Conservation (phyloP, 2,888 invertebrate species). For the Drosophila emarginata region DNA sequence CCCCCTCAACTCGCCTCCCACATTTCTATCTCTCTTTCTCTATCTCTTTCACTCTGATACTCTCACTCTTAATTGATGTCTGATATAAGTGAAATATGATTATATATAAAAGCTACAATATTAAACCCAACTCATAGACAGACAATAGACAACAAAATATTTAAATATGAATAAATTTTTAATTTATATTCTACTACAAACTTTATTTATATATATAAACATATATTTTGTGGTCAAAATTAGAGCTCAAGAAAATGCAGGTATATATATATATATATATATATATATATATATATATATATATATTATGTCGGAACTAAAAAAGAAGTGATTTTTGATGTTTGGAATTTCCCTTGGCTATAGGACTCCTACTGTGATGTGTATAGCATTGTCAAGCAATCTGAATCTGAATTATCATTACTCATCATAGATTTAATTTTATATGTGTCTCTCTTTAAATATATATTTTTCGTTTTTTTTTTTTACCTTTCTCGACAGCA, state of each 20-base stretch:
- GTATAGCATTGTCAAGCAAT: slow-evolving; percentile 42
- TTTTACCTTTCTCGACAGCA: slow-evolving; percentile 32
- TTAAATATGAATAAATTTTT: too few species aligned
- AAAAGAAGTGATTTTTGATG: slow-evolving; percentile 25
- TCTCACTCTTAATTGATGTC: background rate
- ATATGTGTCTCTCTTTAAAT: slow-evolving; percentile 17
- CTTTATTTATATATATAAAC: background rate
- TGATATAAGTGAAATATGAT: background rate
- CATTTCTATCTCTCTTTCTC: background rate
- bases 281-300: background rate
- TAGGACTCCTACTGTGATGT: slow-evolving; percentile 26
- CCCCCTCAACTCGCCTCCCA: background rate
- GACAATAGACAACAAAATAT: too few species aligned
- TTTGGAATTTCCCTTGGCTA: slow-evolving; percentile 29
- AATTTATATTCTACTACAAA: background rate
- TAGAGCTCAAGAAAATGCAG: background rate
- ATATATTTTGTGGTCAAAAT: background rate
- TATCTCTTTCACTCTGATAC: background rate
- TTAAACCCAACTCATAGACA: background rate
- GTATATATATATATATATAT: background rate
- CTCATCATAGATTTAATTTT: slow-evolving; percentile 42
- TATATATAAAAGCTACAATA: background rate
- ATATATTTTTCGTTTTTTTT: background rate
- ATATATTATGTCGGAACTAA: slow-evolving; percentile 46
- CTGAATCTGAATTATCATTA: slow-evolving; percentile 31